These are phyloP conservation scores for Phrynocephalus forsythii DNA, from an alignment of 2,797 vertebrate genomes.

Conservation along the genomic window DNA sequence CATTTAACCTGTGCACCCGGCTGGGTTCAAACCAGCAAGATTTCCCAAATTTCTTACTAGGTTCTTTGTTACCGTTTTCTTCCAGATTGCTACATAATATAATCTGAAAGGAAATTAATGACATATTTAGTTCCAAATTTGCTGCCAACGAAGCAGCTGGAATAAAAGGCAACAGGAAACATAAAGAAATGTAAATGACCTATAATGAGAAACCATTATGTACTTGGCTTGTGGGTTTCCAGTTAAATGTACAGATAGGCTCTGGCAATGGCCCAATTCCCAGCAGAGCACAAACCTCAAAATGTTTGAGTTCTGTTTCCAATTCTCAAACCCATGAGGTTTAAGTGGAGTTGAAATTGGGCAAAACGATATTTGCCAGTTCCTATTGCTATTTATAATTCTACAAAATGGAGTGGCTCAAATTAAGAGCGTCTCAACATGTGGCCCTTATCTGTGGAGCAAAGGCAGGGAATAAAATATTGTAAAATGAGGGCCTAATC, in stretches of 20 bases:
- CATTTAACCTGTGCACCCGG: not conserved
- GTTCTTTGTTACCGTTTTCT: not conserved
- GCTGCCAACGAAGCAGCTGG: not conserved
- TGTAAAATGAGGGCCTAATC: not conserved
- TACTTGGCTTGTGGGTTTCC: conserved; percentile 49
- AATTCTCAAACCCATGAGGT: conserved; percentile 62
- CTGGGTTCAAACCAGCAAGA: not conserved
- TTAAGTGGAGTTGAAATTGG: conserved; percentile 66
- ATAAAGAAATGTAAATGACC: conserved; percentile 45
- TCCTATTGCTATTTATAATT: conserved; percentile 13
- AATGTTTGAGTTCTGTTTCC: conserved; percentile 58
- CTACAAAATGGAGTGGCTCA: conserved; percentile 8
- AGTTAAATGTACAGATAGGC: conserved; percentile 52
- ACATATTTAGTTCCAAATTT: conserved; percentile 16
- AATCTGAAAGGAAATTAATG: conserved; percentile 15
- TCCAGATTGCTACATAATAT: not conserved
- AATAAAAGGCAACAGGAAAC: conserved; percentile 28
- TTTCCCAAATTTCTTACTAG: not conserved
- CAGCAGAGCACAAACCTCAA: conserved; percentile 47
- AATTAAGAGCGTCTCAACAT: not conserved
- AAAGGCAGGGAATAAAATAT: not conserved
- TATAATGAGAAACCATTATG: conserved; percentile 27
- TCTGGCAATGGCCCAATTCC: conserved; percentile 53
- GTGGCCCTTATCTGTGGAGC: not conserved
- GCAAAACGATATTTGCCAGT: conserved; percentile 44